Percentiles rank a stretch among this genome's conserved stretches.
Evolutionary conservation across 2,113 vertebrate genomes (phyloP).

Genomic region (Sylvia atricapilla): DNA sequence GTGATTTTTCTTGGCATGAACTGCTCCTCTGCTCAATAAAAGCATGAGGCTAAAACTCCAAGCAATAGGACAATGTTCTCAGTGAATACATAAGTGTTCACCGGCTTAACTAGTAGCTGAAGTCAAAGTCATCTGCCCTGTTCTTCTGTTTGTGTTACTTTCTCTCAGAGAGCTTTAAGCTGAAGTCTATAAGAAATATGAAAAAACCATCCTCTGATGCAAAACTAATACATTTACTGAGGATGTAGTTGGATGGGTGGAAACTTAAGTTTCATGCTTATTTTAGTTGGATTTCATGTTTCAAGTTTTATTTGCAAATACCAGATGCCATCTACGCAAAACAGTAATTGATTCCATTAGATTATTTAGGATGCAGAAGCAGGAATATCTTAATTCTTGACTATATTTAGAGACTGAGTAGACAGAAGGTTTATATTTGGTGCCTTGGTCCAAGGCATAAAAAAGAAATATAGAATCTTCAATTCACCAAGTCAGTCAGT

Average conservation of each 20-base stretch:
- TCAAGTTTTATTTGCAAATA: slow-evolving; percentile 36
- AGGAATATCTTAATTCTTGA: slow-evolving; percentile 34
- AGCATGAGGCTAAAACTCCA: background rate
- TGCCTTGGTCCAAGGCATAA: background rate
- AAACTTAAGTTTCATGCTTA: background rate
- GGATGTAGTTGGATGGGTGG: background rate
- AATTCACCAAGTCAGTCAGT: background rate
- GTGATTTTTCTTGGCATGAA: background rate
- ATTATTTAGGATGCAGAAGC: slow-evolving; percentile 29
- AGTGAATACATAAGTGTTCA: background rate
- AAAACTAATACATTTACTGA: background rate
- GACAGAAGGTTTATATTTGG: slow-evolving; percentile 23
- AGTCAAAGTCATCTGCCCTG: background rate
- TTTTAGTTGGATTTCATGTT: slow-evolving; percentile 16
- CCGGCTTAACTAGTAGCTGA: background rate
- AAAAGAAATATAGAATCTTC: background rate
- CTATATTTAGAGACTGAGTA: slow-evolving; percentile 34
- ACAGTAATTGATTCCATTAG: slow-evolving; percentile 34
- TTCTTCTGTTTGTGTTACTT: background rate
- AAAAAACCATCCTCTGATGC: background rate
- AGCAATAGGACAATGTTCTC: background rate
- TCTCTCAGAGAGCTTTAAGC: background rate
- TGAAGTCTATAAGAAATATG: background rate
- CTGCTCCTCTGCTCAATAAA: background rate
- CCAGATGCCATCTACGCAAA: slow-evolving; percentile 21